A percentile compares a stretch with the other conserved stretches of the same genome.
phyloP scores from a whole-genome alignment of 2,797 vertebrate species.

The Parauchenoglanis ngamensis region DNA sequence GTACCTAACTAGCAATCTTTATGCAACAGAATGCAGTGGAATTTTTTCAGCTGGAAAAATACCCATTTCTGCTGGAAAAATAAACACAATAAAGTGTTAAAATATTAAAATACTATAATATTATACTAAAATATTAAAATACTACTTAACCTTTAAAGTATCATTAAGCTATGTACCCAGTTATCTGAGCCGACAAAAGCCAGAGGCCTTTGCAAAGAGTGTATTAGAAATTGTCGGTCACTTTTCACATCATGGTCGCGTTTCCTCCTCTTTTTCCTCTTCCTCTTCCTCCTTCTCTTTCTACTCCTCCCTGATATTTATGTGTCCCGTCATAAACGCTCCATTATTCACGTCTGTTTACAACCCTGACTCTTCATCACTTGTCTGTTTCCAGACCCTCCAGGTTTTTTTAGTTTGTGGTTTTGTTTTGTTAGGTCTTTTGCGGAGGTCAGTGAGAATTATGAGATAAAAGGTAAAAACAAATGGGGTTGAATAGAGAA shows the following conservation, averaged over 20 bases:
- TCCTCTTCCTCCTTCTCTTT: background rate
- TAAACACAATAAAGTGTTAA: no score
- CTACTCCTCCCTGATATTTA: background rate
- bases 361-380: background rate
- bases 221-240: background rate
- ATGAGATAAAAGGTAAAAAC: background rate
- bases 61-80: no score
- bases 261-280: no score
- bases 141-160: no score
- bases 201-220: background rate
- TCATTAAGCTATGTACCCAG: background rate
- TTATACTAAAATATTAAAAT: no score
- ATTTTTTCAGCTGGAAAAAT: no score
- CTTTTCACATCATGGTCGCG: background rate
- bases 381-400: background rate
- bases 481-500: background rate
- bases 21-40: no score
- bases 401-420: background rate
- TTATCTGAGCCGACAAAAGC: background rate
- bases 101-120: no score
- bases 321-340: background rate
- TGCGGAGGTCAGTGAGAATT: background rate
- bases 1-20: background rate
- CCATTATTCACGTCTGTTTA: background rate
- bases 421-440: background rate